Evolutionary conservation across 1,140 invertebrate genomes (phyloP).

Genomic region (Coenobita brevimanus): DNA sequence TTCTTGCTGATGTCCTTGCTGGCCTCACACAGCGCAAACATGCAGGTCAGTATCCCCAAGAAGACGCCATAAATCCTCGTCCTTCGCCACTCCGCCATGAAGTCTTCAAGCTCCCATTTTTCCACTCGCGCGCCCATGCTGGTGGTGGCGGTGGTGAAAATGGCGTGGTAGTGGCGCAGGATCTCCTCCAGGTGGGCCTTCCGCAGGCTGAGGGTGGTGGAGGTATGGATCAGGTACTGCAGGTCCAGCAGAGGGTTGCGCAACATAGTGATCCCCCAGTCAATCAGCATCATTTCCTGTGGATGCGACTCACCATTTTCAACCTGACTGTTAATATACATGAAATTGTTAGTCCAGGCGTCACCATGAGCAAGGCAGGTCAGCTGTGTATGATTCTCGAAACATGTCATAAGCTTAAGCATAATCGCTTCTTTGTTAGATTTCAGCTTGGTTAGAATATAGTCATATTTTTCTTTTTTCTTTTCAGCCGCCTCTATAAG

Average conservation of each 20-base stretch:
- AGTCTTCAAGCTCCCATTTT: background rate
- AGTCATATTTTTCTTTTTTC: background rate
- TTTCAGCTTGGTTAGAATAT: background rate
- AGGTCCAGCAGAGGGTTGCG: constrained; percentile 29
- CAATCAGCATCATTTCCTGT: constrained; percentile 25
- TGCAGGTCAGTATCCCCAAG: background rate
- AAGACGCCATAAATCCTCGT: background rate
- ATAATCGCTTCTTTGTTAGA: background rate
- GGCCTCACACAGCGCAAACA: no score
- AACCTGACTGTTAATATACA: constrained; percentile 10
- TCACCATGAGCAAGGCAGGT: constrained; percentile 32
- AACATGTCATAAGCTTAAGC: background rate
- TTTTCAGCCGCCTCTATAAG: background rate
- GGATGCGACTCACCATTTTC: background rate
- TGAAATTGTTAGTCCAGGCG: constrained; percentile 38
- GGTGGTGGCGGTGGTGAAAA: constrained; percentile 25
- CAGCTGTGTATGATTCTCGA: background rate
- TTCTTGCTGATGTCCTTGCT: no score
- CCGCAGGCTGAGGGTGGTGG: background rate
- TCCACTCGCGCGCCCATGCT: background rate
- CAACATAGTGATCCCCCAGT: constrained; percentile 33
- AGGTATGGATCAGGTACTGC: constrained; percentile 33
- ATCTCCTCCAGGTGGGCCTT: constrained; percentile 25
- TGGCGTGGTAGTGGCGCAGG: constrained; percentile 24
- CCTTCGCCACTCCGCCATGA: constrained; percentile 17